Conservation (phyloP, 2,113 vertebrate species). For the Cathartes aura region DNA sequence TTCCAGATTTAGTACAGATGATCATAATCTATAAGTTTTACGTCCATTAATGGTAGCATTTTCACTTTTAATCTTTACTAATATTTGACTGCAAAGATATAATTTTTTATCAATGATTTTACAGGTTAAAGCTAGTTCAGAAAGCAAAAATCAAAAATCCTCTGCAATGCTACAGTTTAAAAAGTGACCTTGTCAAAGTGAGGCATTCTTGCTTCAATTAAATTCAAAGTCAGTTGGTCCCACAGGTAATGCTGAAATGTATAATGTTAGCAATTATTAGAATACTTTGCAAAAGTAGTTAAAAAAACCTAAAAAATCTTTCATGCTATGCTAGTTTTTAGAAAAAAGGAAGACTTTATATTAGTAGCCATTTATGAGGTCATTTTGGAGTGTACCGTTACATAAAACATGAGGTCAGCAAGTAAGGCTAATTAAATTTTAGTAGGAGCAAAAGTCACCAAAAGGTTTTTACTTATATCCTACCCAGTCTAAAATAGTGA, state of each 20-base stretch:
- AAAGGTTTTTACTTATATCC: slow-evolving; percentile 79
- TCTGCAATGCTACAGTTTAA: slow-evolving; percentile 61
- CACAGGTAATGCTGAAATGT: slow-evolving; percentile 61
- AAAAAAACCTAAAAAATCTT: slow-evolving; percentile 59
- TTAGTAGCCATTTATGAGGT: slow-evolving; percentile 78
- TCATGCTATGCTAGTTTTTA: slow-evolving; percentile 62
- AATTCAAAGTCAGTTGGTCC: slow-evolving; percentile 75
- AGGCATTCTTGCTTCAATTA: slow-evolving; percentile 75
- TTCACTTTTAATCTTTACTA: slow-evolving; percentile 69
- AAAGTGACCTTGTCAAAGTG: slow-evolving; percentile 78
- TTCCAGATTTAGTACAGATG: slow-evolving; percentile 25
- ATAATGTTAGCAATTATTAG: slow-evolving; percentile 73
- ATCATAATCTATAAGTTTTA: slow-evolving; percentile 66
- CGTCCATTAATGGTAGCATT: slow-evolving; percentile 62
- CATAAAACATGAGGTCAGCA: slow-evolving; percentile 83
- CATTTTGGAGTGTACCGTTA: slow-evolving; percentile 77
- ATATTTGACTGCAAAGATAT: slow-evolving; percentile 65
- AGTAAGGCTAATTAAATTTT: slow-evolving; percentile 82
- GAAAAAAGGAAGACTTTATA: slow-evolving; percentile 65
- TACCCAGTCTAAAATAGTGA: slow-evolving; percentile 73
- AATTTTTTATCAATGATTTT: slow-evolving; percentile 76
- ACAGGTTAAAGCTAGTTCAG: slow-evolving; percentile 71
- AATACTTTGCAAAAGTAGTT: slow-evolving; percentile 74
- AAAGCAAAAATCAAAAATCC: slow-evolving; percentile 71
- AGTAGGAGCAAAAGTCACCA: slow-evolving; percentile 81